A percentile compares a stretch with the other conserved stretches of the same genome.
Evolutionary conservation across 2,888 invertebrate species (phyloP).

Genomic region (Dolichomitus sp.): DNA sequence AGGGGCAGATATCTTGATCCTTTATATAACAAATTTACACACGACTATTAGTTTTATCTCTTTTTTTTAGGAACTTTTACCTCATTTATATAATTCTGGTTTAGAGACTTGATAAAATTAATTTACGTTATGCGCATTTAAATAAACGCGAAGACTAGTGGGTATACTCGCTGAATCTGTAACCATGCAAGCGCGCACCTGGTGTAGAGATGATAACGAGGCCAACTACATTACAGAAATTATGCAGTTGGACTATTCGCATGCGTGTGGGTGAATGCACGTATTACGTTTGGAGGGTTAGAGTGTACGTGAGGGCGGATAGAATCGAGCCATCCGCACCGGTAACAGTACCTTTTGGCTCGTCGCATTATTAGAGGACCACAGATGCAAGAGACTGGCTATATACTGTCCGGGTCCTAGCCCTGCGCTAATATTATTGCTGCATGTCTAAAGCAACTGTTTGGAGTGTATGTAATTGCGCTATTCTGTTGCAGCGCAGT

Average conservation of each 20-base stretch:
- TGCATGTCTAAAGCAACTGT: constrained; percentile 40
- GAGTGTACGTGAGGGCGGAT: constrained; percentile 48
- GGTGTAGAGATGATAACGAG: constrained; percentile 64
- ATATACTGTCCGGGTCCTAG: constrained; percentile 33
- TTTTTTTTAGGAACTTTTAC: too few relatives aligned
- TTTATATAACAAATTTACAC: too few relatives aligned
- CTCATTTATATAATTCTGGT: too few relatives aligned
- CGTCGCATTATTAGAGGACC: constrained; percentile 68
- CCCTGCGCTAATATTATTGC: constrained; percentile 39
- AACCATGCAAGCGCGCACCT: constrained; percentile 36
- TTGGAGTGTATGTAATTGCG: constrained; percentile 28
- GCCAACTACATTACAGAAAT: constrained; percentile 62
- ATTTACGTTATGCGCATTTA: constrained; percentile 1
- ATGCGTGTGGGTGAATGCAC: constrained; percentile 18
- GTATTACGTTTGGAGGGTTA: constrained; percentile 32
- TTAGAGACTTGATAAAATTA: background rate
- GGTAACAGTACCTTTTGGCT: constrained; percentile 65
- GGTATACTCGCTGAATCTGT: constrained; percentile 32
- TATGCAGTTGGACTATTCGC: constrained; percentile 41
- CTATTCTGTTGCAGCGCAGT: background rate
- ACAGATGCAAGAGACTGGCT: constrained; percentile 65
- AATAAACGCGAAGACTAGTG: constrained; percentile 22
- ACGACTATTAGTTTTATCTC: too few relatives aligned
- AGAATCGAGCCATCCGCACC: constrained; percentile 59
- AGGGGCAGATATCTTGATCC: too few relatives aligned